Base-by-base conservation (phyloP, 2,113 vertebrate species). In the Zosterops lateralis region DNA sequence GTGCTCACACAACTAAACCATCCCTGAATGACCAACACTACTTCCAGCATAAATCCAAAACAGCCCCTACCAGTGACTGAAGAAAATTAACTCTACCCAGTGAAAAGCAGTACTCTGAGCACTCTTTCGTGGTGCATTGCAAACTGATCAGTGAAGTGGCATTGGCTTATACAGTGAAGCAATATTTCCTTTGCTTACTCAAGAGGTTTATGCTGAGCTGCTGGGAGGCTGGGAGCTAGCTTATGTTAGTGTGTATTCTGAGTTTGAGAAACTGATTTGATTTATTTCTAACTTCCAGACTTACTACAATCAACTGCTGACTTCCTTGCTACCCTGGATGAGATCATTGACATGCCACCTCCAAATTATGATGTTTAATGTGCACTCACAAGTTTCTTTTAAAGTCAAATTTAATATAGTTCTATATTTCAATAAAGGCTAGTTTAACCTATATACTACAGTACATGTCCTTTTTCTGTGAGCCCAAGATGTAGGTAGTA, bases 261-360 rank as follows among this genome's bases (percentile, higher is more conserved):
- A n/a, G 25, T 62, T 40, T 48, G n/a, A 79, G 32, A 79, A 73
- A 92, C 47, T 95, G 21, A 92, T 42, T 50, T 73, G 12, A 18
- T 73, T 53, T 77, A 2, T 86, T 82, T 90, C 56, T 80, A 15
- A 85, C 31, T 97, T 96, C 53, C 92, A 98, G 98, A 88, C 87
- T 54, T 74, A 24, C 66, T 96, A 25, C 95, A 88, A 47, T 97
- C 97, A 76, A 95, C 96, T 80, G 51, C 95, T 68, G 97, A 97
- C 47, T 90, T 97, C 40, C 95, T 98, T 64, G 94, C 97, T 21
- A 88, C 95, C 20, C 80, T 98, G 94, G 97, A 97, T 97, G 95
- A 98, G 54, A 94, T 95, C 47, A 94, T 96, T 89, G 97, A 98
- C 67, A 86, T 98, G 93, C 97, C 97, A 36, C 94, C 97, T 87